Base-by-base conservation (phyloP, 2,113 vertebrate species). In the Mus pahari region DNA sequence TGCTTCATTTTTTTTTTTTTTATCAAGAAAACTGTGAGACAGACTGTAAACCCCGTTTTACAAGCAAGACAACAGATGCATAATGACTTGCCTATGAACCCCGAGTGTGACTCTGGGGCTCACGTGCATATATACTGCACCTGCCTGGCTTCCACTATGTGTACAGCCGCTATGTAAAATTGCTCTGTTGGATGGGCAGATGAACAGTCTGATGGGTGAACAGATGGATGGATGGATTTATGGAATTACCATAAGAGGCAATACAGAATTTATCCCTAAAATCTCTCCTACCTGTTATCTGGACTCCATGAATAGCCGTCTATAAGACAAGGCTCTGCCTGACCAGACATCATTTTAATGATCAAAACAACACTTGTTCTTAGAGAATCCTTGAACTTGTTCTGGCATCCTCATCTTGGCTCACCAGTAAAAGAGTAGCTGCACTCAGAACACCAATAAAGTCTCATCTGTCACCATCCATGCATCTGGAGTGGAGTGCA, bases 1-100 rank as follows among this genome's bases (percentile, higher is more conserved):
- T 55, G 64, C 55, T 24, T 91, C 26, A 7, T 50, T 48, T 96
- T 96, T 95, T 71, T 92, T 26, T 96, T 95, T 71, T 92, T 26
- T 73, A 84, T 89, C 70, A 36, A 14, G 64, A 94, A 94, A 86
- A 22, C 24, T 3, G 2, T 2, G 55, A 74, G 31, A 48, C 33
- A 96, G n/a, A 58, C 53, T 62, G 62, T 39, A 73, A 86, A n/a
- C 6, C 6, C 48, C 60, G 5, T 48, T 86, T 94, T 75, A 81
- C 58, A 70, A 64, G 77, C 8, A 39, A 81, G 24, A 78, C 28
- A 20, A 48, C 20, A 45, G 73, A 90, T 42, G 13, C n/a, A 39
- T 53, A 86, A n/a, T 70, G 42, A 31, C 66, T 87, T 82, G 55
- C 75, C 66, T 94, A 84, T 73, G 64, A 90, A 87, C 53, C 12